Evolutionary conservation across 2,797 vertebrate genomes (phyloP), one percentile per base, ranked within the genome.

Genomic region (Sternarchorhynchus goeldii): DNA sequence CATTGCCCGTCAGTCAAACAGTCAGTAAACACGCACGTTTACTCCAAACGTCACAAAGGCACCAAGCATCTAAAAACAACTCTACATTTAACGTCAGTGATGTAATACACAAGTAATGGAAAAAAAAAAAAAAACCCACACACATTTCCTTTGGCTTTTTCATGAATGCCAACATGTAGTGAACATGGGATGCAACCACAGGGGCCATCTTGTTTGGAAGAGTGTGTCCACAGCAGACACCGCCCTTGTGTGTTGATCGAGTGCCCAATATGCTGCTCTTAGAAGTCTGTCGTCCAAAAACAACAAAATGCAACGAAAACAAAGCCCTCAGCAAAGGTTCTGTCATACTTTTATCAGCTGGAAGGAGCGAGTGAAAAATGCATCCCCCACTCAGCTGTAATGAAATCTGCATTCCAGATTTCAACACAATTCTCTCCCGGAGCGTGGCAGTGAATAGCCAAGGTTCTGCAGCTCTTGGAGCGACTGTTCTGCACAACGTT

Each of bases 1-100:
- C 64, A 57, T 68, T 76, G 62, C 69, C 83, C 84, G 85, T 65
- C 87, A 88, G 59, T 86, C 86, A 81, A 34, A 55, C 63, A 69
- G 79, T 79, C 80, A 68, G 29, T 76, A 56, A 73, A 25, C 31
- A 20, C n/a, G 20, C 59, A 32, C 29, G 20, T 67, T 67, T 59
- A 20, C 21, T 60, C 65, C 2, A 50, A 60, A 53, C 62, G 10
- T 17, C 17, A 60, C 50, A 34, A 41, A 50, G 34, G 29, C 58
- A 62, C 20, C 55, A 29, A 58, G 16, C 4, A 39, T 67, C 10
- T 16, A 36, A 63, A 64, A 62, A 41, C 5, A 34, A 57, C 20
- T n/a, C 53, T 10, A 7, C 1, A 2, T 36, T 50, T 55, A 56
- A 6, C 58, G 14, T 20, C 39, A 39, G 17, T 1, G 34, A 39